Evolutionary conservation across 2,113 vertebrate species (phyloP), one percentile per base, ranked within the genome.

Genomic region (Lichenostomus cassidix): DNA sequence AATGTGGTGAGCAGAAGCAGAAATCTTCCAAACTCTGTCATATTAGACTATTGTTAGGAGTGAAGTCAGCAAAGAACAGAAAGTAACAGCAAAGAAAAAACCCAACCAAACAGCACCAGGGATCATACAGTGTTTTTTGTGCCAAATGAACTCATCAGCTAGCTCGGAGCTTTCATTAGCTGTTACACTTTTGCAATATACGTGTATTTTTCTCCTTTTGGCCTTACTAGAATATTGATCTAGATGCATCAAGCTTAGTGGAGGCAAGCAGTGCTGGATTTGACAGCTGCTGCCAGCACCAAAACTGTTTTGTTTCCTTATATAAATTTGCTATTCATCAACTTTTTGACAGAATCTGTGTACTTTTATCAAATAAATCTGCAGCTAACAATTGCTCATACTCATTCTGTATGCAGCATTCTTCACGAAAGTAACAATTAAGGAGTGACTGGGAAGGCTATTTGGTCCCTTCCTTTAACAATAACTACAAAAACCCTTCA

Each of bases 61-160:
- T 79, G 70, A 95, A 90, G 91, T 79, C 65, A 96, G 94, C 60
- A 94, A 73, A 80, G 87, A 96, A 85, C 58, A 96, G 94, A 98
- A 97, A 97, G 93, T 65, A 90, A 90, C 64, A 90, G 44, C 11
- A 52, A 92, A 77, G 35, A 47, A 50, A 58, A 67, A 56, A 24
- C 4, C 11, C 28, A 41, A 20, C 11, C 42, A 79, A 35, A 39
- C 31, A 56, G 20, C 67, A 83, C 10, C 8, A 64, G 70, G 23
- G 37, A 79, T 52, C 28, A 42, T 3, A 67, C 17, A 52, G 24
- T 1, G 24, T 59, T 20, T 27, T 44, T 28, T 6, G 11, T 50
- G 35, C 23, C 41, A 81, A 62, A 46, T 11, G 25, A 83, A 56
- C 28, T 70, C 3, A 3, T 28, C 27, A 58, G 20, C 21, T 59